Percentiles rank a stretch among this genome's conserved stretches.
Evolutionary conservation across 1,140 invertebrate genomes (phyloP).

Genomic region (Mya arenaria): DNA sequence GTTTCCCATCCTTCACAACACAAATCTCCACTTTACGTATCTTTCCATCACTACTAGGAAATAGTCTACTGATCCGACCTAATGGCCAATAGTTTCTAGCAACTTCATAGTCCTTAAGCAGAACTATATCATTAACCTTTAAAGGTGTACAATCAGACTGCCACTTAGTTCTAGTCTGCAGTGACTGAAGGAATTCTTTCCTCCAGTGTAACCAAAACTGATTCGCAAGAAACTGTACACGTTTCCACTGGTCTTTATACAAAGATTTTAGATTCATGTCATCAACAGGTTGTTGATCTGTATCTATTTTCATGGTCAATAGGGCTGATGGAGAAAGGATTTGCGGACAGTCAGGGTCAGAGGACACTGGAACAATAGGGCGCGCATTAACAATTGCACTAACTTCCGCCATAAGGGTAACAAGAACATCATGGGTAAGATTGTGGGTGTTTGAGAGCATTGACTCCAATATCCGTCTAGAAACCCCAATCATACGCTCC

Average conservation of each 20-base stretch:
- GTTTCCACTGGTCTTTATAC: background rate
- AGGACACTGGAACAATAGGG: constrained; percentile 19
- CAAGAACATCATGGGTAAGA: constrained; percentile 34
- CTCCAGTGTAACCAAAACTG: background rate
- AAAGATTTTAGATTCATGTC: background rate
- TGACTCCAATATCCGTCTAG: constrained; percentile 24
- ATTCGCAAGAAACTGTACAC: background rate
- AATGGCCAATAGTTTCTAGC: background rate
- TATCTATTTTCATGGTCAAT: constrained; percentile 24
- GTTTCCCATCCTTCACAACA: constrained; percentile 2
- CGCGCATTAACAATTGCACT: constrained; percentile 36
- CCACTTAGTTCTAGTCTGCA: background rate
- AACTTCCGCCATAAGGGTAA: constrained; percentile 42
- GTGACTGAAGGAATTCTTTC: constrained; percentile 22
- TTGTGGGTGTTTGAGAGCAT: constrained; percentile 1
- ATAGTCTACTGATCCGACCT: background rate
- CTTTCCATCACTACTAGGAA: background rate
- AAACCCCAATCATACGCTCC: constrained; percentile 61
- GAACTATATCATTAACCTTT: background rate
- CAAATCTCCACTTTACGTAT: constrained; percentile 6
- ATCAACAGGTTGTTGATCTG: background rate
- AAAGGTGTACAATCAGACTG: background rate
- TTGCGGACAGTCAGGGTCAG: background rate
- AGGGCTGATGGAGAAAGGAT: constrained; percentile 2
- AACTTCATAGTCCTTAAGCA: background rate